Evolutionary conservation across 2,888 invertebrate species (phyloP).

Genomic region (Crematogaster levior): DNA sequence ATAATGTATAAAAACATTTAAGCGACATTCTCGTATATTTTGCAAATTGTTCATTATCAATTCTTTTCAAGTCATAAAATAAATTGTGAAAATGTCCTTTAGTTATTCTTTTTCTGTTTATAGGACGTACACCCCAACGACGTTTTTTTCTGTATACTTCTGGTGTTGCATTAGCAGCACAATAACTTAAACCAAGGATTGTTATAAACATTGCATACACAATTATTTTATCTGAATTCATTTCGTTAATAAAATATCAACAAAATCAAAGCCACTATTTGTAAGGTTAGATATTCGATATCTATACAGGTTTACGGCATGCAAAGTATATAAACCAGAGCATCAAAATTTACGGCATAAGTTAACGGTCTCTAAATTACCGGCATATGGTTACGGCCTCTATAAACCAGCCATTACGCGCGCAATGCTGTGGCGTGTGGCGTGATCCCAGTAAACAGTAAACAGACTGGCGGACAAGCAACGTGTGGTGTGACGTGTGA

Average conservation of each 20-base stretch:
- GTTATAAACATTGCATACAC: not conserved
- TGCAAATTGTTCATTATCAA: slow-evolving; percentile 4
- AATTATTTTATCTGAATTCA: not conserved
- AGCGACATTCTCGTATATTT: not conserved
- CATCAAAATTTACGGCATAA: not conserved
- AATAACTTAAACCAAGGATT: slow-evolving; percentile 6
- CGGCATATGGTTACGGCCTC: not conserved
- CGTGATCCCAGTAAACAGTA: no score
- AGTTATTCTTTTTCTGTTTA: not conserved
- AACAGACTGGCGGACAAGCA: no score
- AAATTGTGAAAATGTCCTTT: slow-evolving; percentile 26
- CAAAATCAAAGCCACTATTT: no score
- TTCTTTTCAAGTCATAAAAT: slow-evolving; percentile 6
- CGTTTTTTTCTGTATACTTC: not conserved
- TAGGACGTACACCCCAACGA: not conserved
- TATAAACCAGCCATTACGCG: no score
- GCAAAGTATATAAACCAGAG: not conserved
- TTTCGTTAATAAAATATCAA: no score
- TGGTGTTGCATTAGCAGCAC: not conserved
- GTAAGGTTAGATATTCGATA: no score
- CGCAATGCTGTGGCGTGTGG: no score
- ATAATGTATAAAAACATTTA: not conserved
- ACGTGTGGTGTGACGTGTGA: no score
- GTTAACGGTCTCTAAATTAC: not conserved
- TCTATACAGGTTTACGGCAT: no score